These are phyloP conservation scores for Temnothorax longispinosus DNA, from an alignment of 1,140 invertebrate genomes.

Conservation along the genomic window DNA sequence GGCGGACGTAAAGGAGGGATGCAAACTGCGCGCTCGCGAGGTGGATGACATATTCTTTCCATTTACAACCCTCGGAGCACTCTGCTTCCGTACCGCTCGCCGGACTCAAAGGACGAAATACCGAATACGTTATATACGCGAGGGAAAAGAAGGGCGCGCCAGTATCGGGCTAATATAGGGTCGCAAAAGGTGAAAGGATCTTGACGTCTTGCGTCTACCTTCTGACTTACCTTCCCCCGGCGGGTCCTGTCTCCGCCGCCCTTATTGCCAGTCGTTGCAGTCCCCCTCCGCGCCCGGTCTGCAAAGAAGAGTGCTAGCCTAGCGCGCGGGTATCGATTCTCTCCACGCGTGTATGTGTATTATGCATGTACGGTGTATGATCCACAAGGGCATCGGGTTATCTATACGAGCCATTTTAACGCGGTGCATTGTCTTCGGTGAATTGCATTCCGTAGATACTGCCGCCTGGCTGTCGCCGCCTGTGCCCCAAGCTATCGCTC, in stretches of 20 bases:
- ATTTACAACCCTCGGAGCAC: constrained; percentile 50
- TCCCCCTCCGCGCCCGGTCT: not conserved
- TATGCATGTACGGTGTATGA: constrained; percentile 51
- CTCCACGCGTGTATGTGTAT: constrained; percentile 19
- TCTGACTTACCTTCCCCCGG: constrained; percentile 37
- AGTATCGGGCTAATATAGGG: constrained; percentile 59
- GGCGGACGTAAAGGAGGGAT: constrained; percentile 26
- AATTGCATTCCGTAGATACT: constrained; percentile 73
- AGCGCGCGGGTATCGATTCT: constrained; percentile 65
- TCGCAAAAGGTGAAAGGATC: constrained; percentile 59
- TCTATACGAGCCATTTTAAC: constrained; percentile 74
- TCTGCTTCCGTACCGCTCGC: constrained; percentile 21
- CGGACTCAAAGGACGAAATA: constrained; percentile 54
- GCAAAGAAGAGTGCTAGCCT: constrained; percentile 44
- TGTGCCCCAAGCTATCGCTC: constrained; percentile 53
- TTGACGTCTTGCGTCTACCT: constrained; percentile 50
- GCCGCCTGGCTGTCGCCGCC: constrained; percentile 56
- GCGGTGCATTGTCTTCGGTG: constrained; percentile 70
- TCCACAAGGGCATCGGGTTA: constrained; percentile 68
- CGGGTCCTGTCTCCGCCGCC: constrained; percentile 24
- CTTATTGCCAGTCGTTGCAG: constrained; percentile 42
- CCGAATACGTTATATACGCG: constrained; percentile 23
- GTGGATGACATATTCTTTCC: constrained; percentile 52
- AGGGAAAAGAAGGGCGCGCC: constrained; percentile 44
- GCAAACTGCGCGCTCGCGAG: constrained; percentile 29